Evolutionary conservation across 2,888 invertebrate species (phyloP).

Genomic region (Drosophila flavopinicola): DNA sequence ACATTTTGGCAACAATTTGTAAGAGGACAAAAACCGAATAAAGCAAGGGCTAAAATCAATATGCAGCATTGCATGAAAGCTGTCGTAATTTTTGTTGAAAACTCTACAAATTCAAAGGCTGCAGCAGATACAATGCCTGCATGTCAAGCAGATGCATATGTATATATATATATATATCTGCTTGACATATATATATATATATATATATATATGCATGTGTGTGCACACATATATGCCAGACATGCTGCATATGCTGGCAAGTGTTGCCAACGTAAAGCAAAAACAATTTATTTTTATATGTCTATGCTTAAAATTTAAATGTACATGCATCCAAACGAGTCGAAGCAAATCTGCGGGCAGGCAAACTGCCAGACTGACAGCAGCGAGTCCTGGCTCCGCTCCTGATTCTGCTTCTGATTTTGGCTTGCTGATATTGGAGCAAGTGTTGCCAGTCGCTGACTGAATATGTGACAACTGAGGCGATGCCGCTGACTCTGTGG

Average conservation of each 20-base stretch:
- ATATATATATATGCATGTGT: neutral
- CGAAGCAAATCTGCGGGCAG: slow-evolving; percentile 30
- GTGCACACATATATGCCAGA: slow-evolving; percentile 6
- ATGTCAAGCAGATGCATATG: slow-evolving; percentile 41
- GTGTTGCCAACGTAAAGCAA: slow-evolving; percentile 58
- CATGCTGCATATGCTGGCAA: slow-evolving; percentile 47
- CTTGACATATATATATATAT: neutral
- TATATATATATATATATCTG: slow-evolving; percentile 6
- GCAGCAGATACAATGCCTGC: slow-evolving; percentile 49
- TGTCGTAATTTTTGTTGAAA: slow-evolving; percentile 37
- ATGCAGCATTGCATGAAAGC: slow-evolving; percentile 56
- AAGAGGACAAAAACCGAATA: slow-evolving; percentile 6
- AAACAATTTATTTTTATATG: slow-evolving; percentile 73
- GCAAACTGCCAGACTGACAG: slow-evolving; percentile 22
- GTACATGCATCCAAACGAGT: slow-evolving; percentile 50
- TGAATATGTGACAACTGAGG: slow-evolving; percentile 50
- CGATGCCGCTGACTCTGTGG: slow-evolving; percentile 14
- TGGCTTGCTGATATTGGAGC: slow-evolving; percentile 5
- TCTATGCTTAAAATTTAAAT: slow-evolving; percentile 72
- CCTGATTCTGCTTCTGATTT: slow-evolving; percentile 1
- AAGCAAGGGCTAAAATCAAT: slow-evolving; percentile 55
- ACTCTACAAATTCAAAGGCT: slow-evolving; percentile 31
- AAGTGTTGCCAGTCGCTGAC: slow-evolving; percentile 12
- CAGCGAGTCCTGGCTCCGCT: neutral
- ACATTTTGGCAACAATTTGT: slow-evolving; percentile 38